A percentile compares a stretch with the other conserved stretches of the same genome.
Evolutionary conservation across 1,140 invertebrate species (phyloP).

Genomic region (Paraescarpia echinospica): DNA sequence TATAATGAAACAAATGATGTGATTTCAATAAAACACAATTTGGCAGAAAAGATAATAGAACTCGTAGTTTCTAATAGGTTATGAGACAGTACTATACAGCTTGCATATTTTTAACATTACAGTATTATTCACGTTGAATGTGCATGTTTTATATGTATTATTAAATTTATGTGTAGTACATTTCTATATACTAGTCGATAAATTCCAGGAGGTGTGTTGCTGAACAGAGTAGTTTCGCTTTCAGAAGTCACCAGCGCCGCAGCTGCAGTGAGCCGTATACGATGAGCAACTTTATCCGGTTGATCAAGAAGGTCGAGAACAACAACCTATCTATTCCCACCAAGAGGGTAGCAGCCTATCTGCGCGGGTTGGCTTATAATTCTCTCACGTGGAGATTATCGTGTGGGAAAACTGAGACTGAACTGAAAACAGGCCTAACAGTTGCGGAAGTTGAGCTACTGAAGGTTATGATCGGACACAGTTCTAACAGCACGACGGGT

Average conservation of each 20-base stretch:
- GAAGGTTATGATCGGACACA: background rate
- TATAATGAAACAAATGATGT: too few relatives aligned
- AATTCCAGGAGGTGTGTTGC: background rate
- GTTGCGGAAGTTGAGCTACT: background rate
- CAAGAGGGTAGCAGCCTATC: background rate
- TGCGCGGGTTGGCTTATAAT: background rate
- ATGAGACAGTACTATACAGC: too few relatives aligned
- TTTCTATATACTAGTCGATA: too few relatives aligned
- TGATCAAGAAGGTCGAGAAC: background rate
- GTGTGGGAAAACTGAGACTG: background rate
- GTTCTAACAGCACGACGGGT: background rate
- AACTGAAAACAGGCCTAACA: background rate
- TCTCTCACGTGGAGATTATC: background rate
- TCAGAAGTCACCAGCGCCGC: background rate
- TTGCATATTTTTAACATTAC: too few relatives aligned
- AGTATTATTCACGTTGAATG: too few relatives aligned
- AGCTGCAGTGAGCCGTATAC: background rate
- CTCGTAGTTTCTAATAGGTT: too few relatives aligned
- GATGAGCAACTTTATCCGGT: background rate
- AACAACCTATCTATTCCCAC: background rate
- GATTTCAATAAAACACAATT: too few relatives aligned
- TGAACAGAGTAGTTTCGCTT: background rate
- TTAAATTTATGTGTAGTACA: too few relatives aligned
- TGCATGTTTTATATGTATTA: too few relatives aligned
- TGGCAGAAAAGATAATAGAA: too few relatives aligned